Conservation (phyloP, 2,113 vertebrate genomes). For the Callospermophilus lateralis region DNA sequence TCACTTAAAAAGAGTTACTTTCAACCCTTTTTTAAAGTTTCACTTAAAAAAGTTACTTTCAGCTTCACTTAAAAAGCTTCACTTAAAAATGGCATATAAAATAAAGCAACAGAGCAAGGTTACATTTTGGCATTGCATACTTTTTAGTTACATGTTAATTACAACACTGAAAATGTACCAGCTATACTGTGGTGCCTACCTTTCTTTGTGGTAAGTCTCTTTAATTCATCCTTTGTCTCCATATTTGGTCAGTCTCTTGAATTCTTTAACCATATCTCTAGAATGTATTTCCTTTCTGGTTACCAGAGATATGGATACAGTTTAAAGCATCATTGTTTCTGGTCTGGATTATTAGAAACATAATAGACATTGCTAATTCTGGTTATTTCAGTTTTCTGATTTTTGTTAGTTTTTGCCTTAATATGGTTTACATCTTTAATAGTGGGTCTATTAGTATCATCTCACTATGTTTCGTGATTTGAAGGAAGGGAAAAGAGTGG, state of each 20-base stretch:
- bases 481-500: background rate
- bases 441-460: background rate
- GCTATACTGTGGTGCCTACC: background rate
- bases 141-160: constrained; percentile 28
- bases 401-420: constrained; percentile 57
- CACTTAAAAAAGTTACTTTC: constrained; percentile 46
- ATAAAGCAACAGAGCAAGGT: background rate
- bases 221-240: constrained; percentile 10
- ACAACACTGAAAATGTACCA: background rate
- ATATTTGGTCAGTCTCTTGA: constrained; percentile 7
- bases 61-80: constrained; percentile 37
- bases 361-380: background rate
- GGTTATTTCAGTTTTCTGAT: background rate
- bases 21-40: background rate
- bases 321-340: constrained; percentile 5
- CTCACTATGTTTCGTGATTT: constrained; percentile 45
- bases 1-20: constrained; percentile 27
- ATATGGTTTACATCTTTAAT: background rate
- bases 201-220: constrained; percentile 1
- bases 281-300: background rate
- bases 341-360: constrained; percentile 34
- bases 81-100: background rate
- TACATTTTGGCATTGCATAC: constrained; percentile 20
- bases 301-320: background rate
- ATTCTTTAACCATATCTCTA: constrained; percentile 33